A percentile compares a stretch with the other conserved stretches of the same genome.
Conservation (phyloP, 2,113 vertebrate genomes). For the Pterocles gutturalis region DNA sequence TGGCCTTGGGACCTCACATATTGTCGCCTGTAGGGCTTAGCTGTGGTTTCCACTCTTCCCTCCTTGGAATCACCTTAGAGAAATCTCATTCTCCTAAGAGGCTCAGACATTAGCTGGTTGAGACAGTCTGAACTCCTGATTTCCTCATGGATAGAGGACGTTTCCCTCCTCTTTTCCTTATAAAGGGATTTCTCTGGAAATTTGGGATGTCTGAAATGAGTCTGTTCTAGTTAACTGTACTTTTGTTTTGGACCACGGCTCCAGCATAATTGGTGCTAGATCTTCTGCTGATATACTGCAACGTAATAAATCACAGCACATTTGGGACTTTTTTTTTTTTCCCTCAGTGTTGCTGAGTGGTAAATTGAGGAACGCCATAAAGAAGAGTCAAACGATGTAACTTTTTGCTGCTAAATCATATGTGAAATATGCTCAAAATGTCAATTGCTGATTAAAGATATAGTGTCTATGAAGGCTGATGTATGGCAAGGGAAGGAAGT, state of each 20-base stretch:
- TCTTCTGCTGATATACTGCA: background rate
- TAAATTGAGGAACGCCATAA: slow-evolving; percentile 12
- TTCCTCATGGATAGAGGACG: accelerated
- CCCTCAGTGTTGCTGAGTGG: background rate
- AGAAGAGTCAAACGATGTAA: background rate
- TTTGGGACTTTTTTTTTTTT: background rate
- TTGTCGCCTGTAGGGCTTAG: accelerated
- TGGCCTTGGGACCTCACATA: background rate
- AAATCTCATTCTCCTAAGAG: slow-evolving; percentile 3
- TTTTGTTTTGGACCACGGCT: background rate
- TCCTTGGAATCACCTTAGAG: slow-evolving; percentile 27
- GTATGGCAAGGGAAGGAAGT: background rate
- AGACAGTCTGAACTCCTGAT: slow-evolving; percentile 3
- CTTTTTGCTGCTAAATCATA: slow-evolving; percentile 23
- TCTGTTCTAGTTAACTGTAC: background rate
- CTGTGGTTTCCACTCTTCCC: background rate
- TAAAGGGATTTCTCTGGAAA: background rate
- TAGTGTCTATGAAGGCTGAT: background rate
- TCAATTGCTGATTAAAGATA: background rate
- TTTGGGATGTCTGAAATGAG: background rate
- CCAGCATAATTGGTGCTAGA: background rate
- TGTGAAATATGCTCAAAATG: background rate
- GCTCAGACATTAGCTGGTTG: background rate
- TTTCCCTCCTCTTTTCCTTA: background rate
- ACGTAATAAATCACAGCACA: slow-evolving; percentile 22